Base-by-base conservation (phyloP, 2,113 vertebrate genomes). In the Rhea pennata region DNA sequence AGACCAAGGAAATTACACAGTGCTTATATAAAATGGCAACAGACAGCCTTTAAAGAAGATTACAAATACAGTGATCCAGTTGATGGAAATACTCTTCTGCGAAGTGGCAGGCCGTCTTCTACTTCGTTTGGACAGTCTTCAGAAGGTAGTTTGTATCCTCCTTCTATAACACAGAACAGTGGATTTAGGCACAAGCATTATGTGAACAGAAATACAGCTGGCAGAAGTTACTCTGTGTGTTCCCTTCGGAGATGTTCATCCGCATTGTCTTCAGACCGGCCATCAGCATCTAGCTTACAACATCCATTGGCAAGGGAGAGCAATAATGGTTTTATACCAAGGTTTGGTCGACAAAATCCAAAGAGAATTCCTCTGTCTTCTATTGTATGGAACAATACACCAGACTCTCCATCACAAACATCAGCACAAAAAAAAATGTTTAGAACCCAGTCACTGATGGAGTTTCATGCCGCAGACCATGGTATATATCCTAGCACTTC, bases 341-440 rank as follows among this genome's bases (percentile, higher is more conserved):
- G 84, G 46, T 96, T 86, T 86, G 92, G 93, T 74, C 95, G 87
- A 29, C 97, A 97, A 64, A 98, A 94, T 79, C 96, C 98, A 53
- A 98, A 96, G 84, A 98, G 98, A 93, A 98, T 82, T 84, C 98
- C 98, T 76, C 81, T 98, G 48, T 98, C 98, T 65, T 98, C 98
- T 77, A 98, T 98, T 70, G 95, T 97, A 39, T 98, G 98, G 98
- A 98, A 98, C 59, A 97, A 95, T 56, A 92, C 87, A 72, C 70
- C 96, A 24, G 93, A 95, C 42, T 76, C 94, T 74, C 86, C 92
- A 58, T 91, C 70, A 90, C 93, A 97, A 23, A 70, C 64, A 20
- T 54, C 94, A 40, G 14, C 91, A 86, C 87, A 94, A 58, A 95
- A 97, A 62, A 95, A 87, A 50, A 90, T 97, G 76, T 88, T 88